phyloP scores from a whole-genome alignment of 2,113 vertebrate genomes.

The Geothlypis trichas region DNA sequence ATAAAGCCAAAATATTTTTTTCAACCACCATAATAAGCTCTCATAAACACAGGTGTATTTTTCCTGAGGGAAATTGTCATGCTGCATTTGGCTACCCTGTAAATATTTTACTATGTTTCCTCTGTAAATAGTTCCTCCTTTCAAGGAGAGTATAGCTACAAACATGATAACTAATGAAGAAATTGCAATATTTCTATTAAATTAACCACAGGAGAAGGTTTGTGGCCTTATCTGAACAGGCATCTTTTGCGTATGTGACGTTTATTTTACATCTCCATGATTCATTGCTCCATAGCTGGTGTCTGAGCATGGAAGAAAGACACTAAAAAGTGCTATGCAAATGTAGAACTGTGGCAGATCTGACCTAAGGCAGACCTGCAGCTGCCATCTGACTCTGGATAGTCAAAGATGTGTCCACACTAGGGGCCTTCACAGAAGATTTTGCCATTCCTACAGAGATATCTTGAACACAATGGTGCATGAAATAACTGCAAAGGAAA shows the following conservation, averaged over 20 bases:
- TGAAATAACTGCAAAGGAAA: neutral
- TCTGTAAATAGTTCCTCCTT: neutral
- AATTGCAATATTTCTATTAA: neutral
- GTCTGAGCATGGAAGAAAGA: neutral
- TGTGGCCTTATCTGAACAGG: neutral
- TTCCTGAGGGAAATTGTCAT: neutral
- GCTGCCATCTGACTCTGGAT: accelerated
- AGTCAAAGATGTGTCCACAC: neutral
- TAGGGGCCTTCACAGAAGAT: neutral
- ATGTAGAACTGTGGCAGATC: neutral
- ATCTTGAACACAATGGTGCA: neutral
- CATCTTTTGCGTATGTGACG: accelerated
- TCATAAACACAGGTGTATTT: neutral
- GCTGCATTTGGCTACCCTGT: neutral
- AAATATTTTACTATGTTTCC: neutral
- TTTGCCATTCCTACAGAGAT: neutral
- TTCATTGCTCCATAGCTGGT: neutral
- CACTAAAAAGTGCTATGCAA: neutral
- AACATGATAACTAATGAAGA: neutral
- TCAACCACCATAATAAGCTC: neutral
- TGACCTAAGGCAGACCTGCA: neutral
- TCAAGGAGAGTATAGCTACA: neutral
- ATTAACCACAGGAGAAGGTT: neutral
- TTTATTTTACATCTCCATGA: neutral
- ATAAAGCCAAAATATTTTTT: neutral